These are phyloP conservation scores for Enteromius paludinosus DNA, from an alignment of 2,797 vertebrate species.

Conservation along the genomic window DNA sequence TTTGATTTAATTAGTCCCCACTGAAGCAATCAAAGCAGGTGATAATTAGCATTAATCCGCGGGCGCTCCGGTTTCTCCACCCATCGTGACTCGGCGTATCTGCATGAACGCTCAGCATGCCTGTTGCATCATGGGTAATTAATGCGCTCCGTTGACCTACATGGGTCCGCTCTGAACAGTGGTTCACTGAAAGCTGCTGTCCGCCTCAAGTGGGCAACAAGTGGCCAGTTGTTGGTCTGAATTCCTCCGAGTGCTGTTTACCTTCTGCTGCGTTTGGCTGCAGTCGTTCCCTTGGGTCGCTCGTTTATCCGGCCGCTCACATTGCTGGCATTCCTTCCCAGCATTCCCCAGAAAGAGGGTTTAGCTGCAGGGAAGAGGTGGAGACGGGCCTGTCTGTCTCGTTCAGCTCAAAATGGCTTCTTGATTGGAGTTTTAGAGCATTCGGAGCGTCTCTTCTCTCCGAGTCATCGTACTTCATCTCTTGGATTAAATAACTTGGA, in stretches of 20 bases:
- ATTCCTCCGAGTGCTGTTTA: conserved; percentile 44
- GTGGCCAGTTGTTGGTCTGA: conserved; percentile 51
- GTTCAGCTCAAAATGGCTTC: not conserved
- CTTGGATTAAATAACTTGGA: too few relatives aligned
- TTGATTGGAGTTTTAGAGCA: not conserved
- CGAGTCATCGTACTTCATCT: too few relatives aligned
- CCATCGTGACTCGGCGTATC: not conserved
- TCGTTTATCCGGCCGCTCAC: conserved; percentile 57
- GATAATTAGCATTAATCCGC: not conserved
- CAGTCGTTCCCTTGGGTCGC: conserved; percentile 37
- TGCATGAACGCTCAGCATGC: not conserved
- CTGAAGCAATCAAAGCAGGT: not conserved
- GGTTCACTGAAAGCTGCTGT: not conserved
- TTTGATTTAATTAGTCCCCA: not conserved
- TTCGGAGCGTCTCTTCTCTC: not conserved
- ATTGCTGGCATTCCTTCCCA: conserved; percentile 63
- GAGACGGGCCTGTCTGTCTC: not conserved
- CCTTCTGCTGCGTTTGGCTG: conserved; percentile 31
- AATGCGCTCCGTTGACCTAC: not conserved
- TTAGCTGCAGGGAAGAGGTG: conserved; percentile 54
- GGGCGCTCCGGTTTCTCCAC: not conserved
- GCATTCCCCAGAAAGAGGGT: conserved; percentile 62
- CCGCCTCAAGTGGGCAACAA: conserved; percentile 45
- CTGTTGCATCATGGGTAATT: conserved; percentile 23
- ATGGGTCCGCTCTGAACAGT: not conserved